Evolutionary conservation across 1,140 invertebrate species (phyloP).

Genomic region (Acromyrmex echinatior): DNA sequence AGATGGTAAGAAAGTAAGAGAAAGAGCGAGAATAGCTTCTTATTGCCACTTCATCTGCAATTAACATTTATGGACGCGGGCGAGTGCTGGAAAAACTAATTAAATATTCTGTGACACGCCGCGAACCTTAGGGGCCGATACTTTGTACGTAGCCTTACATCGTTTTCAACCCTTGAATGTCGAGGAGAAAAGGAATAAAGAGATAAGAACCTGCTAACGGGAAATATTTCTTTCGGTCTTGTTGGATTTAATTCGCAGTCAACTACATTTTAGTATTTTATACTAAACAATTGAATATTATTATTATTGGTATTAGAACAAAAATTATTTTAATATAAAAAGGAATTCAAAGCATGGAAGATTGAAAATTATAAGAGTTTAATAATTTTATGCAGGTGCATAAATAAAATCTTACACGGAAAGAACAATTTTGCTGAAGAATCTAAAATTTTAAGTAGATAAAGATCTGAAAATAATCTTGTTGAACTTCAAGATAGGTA

Average conservation of each 20-base stretch:
- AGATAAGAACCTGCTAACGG: slow-evolving; percentile 52
- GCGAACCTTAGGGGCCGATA: slow-evolving; percentile 47
- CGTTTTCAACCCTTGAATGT: slow-evolving; percentile 69
- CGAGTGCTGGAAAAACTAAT: slow-evolving; percentile 86
- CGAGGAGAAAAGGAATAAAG: slow-evolving; percentile 68
- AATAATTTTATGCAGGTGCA: too few relatives aligned
- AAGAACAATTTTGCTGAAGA: too few relatives aligned
- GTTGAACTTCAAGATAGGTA: too few relatives aligned
- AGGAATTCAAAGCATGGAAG: too few relatives aligned
- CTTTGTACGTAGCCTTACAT: slow-evolving; percentile 52
- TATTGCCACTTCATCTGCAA: slow-evolving; percentile 87
- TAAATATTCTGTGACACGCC: slow-evolving; percentile 83
- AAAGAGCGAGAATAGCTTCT: slow-evolving; percentile 75
- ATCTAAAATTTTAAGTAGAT: too few relatives aligned
- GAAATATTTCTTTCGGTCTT: neutral
- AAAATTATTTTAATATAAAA: neutral
- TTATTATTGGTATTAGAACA: neutral
- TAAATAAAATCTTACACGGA: too few relatives aligned
- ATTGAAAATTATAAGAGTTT: too few relatives aligned
- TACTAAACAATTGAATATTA: neutral
- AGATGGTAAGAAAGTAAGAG: neutral
- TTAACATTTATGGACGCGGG: slow-evolving; percentile 86
- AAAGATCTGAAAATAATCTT: too few relatives aligned
- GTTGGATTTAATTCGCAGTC: neutral
- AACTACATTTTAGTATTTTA: neutral